Evolutionary conservation across 2,113 vertebrate genomes (phyloP).

Genomic region (Aldabrachelys gigantea): DNA sequence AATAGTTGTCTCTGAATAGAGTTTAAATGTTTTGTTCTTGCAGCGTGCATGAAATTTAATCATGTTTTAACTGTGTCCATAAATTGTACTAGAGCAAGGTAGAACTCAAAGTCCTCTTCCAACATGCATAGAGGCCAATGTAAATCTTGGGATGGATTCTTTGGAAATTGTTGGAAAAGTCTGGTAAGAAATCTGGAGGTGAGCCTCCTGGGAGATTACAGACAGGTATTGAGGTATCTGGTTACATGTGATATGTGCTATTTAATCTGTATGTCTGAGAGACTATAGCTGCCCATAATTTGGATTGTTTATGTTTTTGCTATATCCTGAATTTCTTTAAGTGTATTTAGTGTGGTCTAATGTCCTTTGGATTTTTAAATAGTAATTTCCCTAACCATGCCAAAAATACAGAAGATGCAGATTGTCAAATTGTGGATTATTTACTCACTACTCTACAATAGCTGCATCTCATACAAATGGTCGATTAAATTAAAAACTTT

Average conservation of each 20-base stretch:
- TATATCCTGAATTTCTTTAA: neutral
- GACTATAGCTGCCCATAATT: neutral
- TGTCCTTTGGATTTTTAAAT: neutral
- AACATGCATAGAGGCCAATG: neutral
- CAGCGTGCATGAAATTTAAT: neutral
- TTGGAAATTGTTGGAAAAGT: neutral
- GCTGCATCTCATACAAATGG: neutral
- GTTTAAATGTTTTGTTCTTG: neutral
- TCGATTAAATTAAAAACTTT: neutral
- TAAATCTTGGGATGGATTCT: neutral
- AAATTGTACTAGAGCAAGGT: neutral
- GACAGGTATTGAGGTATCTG: neutral
- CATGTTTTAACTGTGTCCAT: neutral
- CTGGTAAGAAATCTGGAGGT: conserved; percentile 24
- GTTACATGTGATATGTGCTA: neutral
- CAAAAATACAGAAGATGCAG: neutral
- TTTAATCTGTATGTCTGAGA: neutral
- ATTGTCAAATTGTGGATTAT: neutral
- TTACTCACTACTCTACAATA: neutral
- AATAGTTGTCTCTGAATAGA: neutral
- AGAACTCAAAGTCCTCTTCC: neutral
- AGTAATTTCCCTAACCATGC: neutral
- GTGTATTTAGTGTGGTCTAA: neutral
- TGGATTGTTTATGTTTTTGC: neutral
- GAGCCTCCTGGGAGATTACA: conserved; percentile 35